A percentile compares a stretch with the other conserved stretches of the same genome.
Evolutionary conservation across 2,113 vertebrate genomes (phyloP).

Genomic region (Ia io): DNA sequence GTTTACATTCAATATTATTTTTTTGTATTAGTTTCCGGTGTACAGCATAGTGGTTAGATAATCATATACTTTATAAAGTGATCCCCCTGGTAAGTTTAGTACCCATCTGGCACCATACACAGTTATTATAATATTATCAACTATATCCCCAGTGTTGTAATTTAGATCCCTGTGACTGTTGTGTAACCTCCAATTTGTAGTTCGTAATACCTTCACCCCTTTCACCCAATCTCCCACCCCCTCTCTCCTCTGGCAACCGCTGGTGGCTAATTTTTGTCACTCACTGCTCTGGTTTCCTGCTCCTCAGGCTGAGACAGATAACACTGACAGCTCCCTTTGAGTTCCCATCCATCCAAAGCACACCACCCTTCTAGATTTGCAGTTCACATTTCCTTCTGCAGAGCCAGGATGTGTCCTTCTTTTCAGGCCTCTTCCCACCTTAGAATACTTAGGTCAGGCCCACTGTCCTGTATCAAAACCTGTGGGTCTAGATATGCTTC

Average conservation of each 20-base stretch:
- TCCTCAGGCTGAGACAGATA: neutral
- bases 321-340: neutral
- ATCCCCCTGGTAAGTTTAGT: neutral
- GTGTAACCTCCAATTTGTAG: neutral
- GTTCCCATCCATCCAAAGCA: neutral
- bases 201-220: neutral
- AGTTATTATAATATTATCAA: neutral
- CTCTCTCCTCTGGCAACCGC: neutral
- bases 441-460: neutral
- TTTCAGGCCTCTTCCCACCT: neutral
- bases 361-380: neutral
- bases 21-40: neutral
- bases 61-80: neutral
- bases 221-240: neutral
- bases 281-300: neutral
- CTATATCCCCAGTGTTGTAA: neutral
- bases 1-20: neutral
- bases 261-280: neutral
- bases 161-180: neutral
- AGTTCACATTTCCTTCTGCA: neutral
- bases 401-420: neutral
- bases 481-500: neutral
- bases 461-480: neutral
- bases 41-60: neutral
- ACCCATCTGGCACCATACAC: neutral